Conservation (phyloP, 2,888 invertebrate genomes). For the Aromia moschata region DNA sequence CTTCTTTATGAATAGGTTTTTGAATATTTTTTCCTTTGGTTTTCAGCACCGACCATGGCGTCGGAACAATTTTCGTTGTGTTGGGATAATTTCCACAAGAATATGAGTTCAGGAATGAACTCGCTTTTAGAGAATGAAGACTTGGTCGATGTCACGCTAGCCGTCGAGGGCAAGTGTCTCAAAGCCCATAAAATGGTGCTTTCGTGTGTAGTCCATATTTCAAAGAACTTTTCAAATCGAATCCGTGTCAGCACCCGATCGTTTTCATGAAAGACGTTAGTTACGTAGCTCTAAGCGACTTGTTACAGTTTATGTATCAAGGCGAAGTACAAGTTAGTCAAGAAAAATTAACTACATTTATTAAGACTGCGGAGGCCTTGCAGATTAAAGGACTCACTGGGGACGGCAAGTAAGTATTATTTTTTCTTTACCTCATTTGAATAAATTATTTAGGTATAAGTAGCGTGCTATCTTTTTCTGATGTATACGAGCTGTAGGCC, state of each 20-base stretch:
- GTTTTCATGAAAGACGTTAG: constrained; percentile 69
- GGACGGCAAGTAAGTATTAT: constrained; percentile 57
- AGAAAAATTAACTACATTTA: constrained; percentile 60
- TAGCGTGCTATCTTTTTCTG: too few relatives aligned
- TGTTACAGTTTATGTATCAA: constrained; percentile 70
- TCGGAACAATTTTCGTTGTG: constrained; percentile 75
- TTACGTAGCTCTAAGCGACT: constrained; percentile 66
- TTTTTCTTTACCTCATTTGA: too few relatives aligned
- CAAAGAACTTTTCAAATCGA: constrained; percentile 73
- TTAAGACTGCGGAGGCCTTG: constrained; percentile 62
- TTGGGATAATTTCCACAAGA: constrained; percentile 79
- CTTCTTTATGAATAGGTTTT: neutral
- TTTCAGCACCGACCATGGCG: constrained; percentile 60
- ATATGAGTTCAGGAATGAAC: constrained; percentile 74
- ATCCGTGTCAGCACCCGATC: constrained; percentile 75
- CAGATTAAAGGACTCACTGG: constrained; percentile 62
- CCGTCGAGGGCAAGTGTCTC: constrained; percentile 68
- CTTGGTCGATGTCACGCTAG: constrained; percentile 63
- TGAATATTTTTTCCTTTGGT: constrained; percentile 20
- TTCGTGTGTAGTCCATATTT: constrained; percentile 77
- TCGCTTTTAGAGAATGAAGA: constrained; percentile 60
- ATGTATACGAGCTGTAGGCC: too few relatives aligned
- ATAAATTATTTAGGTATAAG: too few relatives aligned
- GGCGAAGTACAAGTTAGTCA: constrained; percentile 66
- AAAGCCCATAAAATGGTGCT: constrained; percentile 78